Percentiles rank a stretch among this genome's conserved stretches.
These are phyloP conservation scores for Protosalanx chinensis DNA, from an alignment of 2,797 vertebrate genomes.

Conservation along the genomic window DNA sequence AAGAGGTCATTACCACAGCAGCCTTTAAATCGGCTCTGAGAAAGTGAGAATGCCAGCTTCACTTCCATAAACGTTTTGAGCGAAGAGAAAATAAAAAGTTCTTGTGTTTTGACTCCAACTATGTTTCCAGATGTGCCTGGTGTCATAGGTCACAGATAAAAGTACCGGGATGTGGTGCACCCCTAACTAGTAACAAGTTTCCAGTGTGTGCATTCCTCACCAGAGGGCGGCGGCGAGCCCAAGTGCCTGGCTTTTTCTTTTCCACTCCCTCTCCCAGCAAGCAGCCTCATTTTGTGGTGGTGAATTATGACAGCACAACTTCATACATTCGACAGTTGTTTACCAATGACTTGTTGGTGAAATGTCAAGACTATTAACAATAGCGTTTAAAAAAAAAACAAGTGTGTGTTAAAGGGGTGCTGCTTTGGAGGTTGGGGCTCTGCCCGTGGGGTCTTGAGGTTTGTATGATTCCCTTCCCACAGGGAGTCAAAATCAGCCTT, in stretches of 20 bases:
- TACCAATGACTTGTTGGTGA: constrained; percentile 67
- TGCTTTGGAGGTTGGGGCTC: constrained; percentile 59
- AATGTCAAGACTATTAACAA: constrained; percentile 73
- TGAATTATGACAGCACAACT: constrained; percentile 82
- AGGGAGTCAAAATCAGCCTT: constrained; percentile 38
- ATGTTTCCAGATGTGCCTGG: constrained; percentile 93
- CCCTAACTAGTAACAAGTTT: constrained; percentile 74
- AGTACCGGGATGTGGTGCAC: constrained; percentile 88
- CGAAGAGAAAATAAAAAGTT: constrained; percentile 87
- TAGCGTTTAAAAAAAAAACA: constrained; percentile 58
- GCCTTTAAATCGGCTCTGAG: constrained; percentile 67
- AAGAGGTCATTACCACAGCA: constrained; percentile 76
- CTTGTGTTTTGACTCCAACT: constrained; percentile 81
- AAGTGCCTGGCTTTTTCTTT: constrained; percentile 76
- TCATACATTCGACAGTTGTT: constrained; percentile 70
- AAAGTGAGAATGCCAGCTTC: constrained; percentile 52
- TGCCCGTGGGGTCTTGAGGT: constrained; percentile 26
- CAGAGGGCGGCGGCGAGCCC: constrained; percentile 78
- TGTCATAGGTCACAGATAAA: constrained; percentile 93
- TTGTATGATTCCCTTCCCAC: constrained; percentile 27
- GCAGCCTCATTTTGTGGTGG: constrained; percentile 77
- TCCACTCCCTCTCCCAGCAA: constrained; percentile 75
- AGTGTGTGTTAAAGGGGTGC: constrained; percentile 40
- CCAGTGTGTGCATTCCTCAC: constrained; percentile 80
- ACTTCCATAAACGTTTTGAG: constrained; percentile 69